These are phyloP conservation scores for Umimayanthus kanabou DNA, from an alignment of 92 coral and sea anemone species.

Conservation along the genomic window DNA sequence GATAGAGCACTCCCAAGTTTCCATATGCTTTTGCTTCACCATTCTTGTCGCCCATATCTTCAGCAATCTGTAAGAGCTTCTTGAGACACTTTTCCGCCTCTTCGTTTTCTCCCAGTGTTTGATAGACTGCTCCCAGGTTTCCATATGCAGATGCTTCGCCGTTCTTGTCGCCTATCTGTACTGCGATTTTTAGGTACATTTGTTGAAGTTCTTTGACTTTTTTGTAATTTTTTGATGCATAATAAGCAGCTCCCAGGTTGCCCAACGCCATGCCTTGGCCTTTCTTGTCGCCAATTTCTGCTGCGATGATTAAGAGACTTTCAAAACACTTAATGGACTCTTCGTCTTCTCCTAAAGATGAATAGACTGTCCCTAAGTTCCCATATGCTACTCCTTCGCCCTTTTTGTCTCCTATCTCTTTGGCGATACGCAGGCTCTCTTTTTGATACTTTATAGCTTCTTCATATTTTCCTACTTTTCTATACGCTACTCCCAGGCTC, in stretches of 20 bases:
- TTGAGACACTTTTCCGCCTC: too few species aligned
- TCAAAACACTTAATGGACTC: too few species aligned
- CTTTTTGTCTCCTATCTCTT: not conserved
- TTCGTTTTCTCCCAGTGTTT: too few species aligned
- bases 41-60: not conserved
- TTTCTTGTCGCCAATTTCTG: not conserved
- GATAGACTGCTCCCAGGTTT: too few species aligned
- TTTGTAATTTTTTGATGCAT: too few species aligned
- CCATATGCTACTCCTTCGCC: not conserved
- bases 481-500: not conserved
- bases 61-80: not conserved
- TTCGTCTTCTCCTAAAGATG: too few species aligned
- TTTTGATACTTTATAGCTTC: not conserved
- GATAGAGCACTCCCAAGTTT: conserved; percentile 22
- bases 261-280: not conserved
- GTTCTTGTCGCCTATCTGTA: not conserved
- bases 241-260: not conserved
- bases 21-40: conserved; percentile 6
- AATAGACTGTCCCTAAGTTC: too few species aligned
- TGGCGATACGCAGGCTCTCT: not conserved
- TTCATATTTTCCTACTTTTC: not conserved
- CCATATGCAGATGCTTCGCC: too few species aligned
- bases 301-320: not conserved
- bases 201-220: too few species aligned
- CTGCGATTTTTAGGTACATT: too few species aligned